Base-by-base conservation (phyloP, 2,797 vertebrate genomes). In the Onychomys torridus region DNA sequence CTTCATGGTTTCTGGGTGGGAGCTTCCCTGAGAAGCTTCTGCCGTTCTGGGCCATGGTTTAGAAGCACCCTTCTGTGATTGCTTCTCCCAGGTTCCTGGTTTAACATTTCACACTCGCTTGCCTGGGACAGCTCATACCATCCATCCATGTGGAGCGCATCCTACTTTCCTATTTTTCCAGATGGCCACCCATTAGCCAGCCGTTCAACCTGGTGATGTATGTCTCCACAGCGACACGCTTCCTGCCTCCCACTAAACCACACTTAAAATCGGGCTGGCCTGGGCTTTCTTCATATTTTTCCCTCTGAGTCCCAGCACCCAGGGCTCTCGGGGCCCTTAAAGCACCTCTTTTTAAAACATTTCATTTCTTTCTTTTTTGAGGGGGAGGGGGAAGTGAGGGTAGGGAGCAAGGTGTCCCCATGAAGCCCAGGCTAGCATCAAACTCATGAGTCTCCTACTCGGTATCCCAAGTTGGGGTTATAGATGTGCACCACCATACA, bases 241-340 rank as follows among this genome's bases (percentile, higher is more conserved):
- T 49, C 43, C 73, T 67, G 83, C 63, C n/a, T 86, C 59, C 57
- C 17, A 2, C 82, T 46, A 87, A 78, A n/a, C 49, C 40, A 61
- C 37, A 14, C 46, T 73, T 32, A 1, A 61, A 46, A 59, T 40
- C 27, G 12, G 21, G 2, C 40, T 5, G n/a, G 76, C 23, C 12
- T 2, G 37, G 55, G 32, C 69, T 7, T 16, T 57, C 34, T 40
- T 8, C 21, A 59, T 0, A 10, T 25, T n/a, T 13, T 37, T 21
- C 43, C 17, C 0, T 10, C 77, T 55, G 13, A 0, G 8, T 11
- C 57, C 46, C 34, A 17, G 85, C 61, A 23, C 1, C 13, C 25
- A 14, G 75, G 9, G 52, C 27, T 49, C 55, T 14, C 1, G 13
- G 2, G 11, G 2, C 25, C 65, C 37, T 59, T 2, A 27, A 4